Conservation (phyloP, 2,797 vertebrate species). For the Danio jaintianensis region DNA sequence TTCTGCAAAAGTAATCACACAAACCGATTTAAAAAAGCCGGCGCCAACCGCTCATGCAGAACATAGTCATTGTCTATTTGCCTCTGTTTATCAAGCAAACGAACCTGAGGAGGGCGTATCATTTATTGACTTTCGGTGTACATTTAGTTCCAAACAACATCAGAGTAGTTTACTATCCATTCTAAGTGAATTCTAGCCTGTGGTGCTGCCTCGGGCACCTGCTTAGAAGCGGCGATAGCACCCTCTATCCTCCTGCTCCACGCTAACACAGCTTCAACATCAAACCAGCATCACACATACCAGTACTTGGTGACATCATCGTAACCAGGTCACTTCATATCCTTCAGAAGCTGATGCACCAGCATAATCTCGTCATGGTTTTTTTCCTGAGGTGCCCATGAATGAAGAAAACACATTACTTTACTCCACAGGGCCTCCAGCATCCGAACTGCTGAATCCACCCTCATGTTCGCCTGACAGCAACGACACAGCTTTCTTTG, state of each 20-base stretch:
- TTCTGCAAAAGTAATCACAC: slow-evolving; percentile 16
- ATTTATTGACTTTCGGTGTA: slow-evolving; percentile 36
- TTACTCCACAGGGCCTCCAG: slow-evolving; percentile 50
- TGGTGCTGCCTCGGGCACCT: slow-evolving; percentile 52
- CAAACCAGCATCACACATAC: slow-evolving; percentile 45
- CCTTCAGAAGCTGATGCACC: slow-evolving; percentile 42
- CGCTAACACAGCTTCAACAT: slow-evolving; percentile 48
- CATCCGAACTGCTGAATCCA: slow-evolving; percentile 41
- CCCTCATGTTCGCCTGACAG: neutral
- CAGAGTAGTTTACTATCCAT: slow-evolving; percentile 30
- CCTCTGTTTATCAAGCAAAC: slow-evolving; percentile 40
- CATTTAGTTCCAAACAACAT: slow-evolving; percentile 37
- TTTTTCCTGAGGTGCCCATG: slow-evolving; percentile 43
- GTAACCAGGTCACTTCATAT: slow-evolving; percentile 56
- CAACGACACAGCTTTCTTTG: slow-evolving; percentile 23
- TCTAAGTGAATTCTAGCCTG: slow-evolving; percentile 47
- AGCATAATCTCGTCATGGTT: slow-evolving; percentile 37
- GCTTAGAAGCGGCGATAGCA: slow-evolving; percentile 53
- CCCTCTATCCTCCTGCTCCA: slow-evolving; percentile 24
- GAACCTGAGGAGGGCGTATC: slow-evolving; percentile 25
- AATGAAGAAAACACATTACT: slow-evolving; percentile 53
- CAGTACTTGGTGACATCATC: slow-evolving; percentile 52
- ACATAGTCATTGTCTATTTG: slow-evolving; percentile 16
- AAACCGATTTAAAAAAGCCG: slow-evolving; percentile 27
- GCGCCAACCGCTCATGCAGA: slow-evolving; percentile 7